These are phyloP conservation scores for Lerista edwardsae DNA, from an alignment of 2,797 vertebrate species.

Conservation along the genomic window DNA sequence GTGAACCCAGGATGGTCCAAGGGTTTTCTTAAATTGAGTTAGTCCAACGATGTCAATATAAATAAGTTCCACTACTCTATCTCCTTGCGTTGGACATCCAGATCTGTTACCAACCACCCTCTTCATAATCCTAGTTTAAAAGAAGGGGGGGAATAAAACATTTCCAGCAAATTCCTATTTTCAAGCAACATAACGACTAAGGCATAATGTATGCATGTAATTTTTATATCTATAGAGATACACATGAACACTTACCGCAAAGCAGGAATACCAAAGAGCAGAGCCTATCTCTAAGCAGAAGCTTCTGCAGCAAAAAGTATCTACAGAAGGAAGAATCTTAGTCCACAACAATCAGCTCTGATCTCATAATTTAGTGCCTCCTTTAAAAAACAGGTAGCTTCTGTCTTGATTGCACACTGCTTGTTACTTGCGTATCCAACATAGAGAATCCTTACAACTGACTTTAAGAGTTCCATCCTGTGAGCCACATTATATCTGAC, in stretches of 20 bases:
- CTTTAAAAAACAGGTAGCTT: neutral
- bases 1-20: conserved; percentile 98
- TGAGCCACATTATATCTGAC: neutral
- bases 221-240: too few species aligned
- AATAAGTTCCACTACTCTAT: conserved; percentile 97
- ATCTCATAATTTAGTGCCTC: neutral
- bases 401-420: neutral
- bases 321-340: neutral
- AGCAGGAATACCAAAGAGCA: too few species aligned
- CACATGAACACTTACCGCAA: too few species aligned
- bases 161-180: conserved; percentile 1
- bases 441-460: neutral
- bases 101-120: conserved; percentile 98
- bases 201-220: too few species aligned
- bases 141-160: conserved; percentile 2
- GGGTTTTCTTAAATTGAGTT: conserved; percentile 97
- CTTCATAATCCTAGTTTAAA: conserved; percentile 92
- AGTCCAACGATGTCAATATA: conserved; percentile 99
- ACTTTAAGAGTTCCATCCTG: neutral
- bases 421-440: neutral
- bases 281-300: too few species aligned
- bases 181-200: neutral
- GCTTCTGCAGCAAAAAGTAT: too few species aligned
- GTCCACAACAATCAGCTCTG: neutral
- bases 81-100: conserved; percentile 95